Base-by-base conservation (phyloP, 2,888 invertebrate species). In the Empis livida region DNA sequence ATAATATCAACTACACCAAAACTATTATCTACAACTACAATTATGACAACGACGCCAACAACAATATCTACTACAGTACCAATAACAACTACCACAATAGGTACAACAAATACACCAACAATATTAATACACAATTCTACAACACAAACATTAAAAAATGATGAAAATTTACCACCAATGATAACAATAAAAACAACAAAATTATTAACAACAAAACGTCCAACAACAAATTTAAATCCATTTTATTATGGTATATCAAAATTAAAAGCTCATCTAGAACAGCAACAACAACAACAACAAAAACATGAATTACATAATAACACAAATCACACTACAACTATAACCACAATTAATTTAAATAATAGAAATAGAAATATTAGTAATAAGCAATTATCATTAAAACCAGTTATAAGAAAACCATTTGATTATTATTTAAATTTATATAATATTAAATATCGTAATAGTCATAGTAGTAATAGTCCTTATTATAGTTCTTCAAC, bases 351-450 rank as follows among this genome's bases (percentile, higher is more conserved):
- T 35, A 57, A 61, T 49, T 65, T 48, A 62, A 62, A 44, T 37
- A 44, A 9, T 47, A 43, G 47, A 47, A 14, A 49, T 45, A 52
- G 65, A 46, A 40, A 14, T 30, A 37, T 10, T 27, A 41, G 23
- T 41, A 14, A 41, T 30, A 32, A 45, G 44, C 30, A 43, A 46
- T 40, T 45, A 48, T 52, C 51, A 49, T 47, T 50, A 42, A 42
- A 17, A 35, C 31, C 17, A 17, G 11, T 14, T 49, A 50, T 65
- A 56, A 63, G 63, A 50, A 64, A 64, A 60, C 64, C 64, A 58
- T 59, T 64, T 57, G 61, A 65, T 61, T 63, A 65, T 57, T 63
- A 62, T 57, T 49, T 65, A 54, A 59, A 61, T 54, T 49, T 64
- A 55, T 56, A 44, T 37, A 48, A 47, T 32, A 45, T 17, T 41